phyloP scores from a whole-genome alignment of 2,888 invertebrate species.

The Cephus pulcher region DNA sequence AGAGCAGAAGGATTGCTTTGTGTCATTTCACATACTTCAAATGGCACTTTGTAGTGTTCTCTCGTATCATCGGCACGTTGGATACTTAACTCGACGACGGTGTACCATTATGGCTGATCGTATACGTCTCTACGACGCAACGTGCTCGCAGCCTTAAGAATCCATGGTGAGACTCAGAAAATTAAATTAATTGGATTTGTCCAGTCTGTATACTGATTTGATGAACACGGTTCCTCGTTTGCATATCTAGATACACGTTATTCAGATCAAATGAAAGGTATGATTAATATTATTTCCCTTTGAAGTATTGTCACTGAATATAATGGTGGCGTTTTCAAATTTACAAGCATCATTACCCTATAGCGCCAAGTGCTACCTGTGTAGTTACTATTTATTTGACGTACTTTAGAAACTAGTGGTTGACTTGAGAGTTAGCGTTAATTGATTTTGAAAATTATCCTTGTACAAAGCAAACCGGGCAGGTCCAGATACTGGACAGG shows the following conservation, averaged over 20 bases:
- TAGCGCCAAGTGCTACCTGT: not conserved
- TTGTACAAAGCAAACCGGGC: too few relatives aligned
- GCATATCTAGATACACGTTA: not conserved
- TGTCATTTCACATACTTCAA: not conserved
- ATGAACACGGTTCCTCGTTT: not conserved
- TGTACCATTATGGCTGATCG: not conserved
- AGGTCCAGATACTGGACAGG: too few relatives aligned
- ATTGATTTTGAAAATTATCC: not conserved
- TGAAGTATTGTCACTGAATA: not conserved
- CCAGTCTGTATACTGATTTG: not conserved
- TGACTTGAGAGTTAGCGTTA: not conserved
- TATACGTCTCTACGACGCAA: not conserved
- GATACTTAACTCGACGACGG: not conserved
- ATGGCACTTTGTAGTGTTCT: not conserved
- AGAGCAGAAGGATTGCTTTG: constrained; percentile 23
- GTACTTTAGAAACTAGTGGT: not conserved
- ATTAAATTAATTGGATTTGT: not conserved
- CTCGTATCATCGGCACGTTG: not conserved
- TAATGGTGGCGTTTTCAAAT: not conserved
- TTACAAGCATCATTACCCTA: not conserved
- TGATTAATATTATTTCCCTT: not conserved
- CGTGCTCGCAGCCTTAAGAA: not conserved
- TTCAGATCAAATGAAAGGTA: not conserved
- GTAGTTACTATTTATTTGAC: not conserved
- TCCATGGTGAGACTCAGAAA: not conserved